Evolutionary conservation across 2,797 vertebrate genomes (phyloP).

Genomic region (Eptatretus atami): DNA sequence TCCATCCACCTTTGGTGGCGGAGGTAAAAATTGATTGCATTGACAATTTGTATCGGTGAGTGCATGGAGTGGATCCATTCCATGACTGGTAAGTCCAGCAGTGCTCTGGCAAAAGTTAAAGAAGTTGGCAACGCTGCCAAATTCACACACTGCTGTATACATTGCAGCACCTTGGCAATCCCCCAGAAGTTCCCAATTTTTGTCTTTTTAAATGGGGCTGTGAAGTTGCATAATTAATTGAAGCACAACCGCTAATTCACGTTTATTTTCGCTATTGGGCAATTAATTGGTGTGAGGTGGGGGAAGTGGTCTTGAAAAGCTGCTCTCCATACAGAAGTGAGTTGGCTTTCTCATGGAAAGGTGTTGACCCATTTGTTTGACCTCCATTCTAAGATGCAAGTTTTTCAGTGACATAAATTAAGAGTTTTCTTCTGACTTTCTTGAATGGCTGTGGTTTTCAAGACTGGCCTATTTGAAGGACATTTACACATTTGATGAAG

Average conservation of each 20-base stretch:
- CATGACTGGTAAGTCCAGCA: not conserved
- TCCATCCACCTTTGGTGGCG: too few relatives aligned
- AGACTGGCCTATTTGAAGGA: not conserved
- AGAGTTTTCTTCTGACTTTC: not conserved
- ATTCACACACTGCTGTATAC: not conserved
- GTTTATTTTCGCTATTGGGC: not conserved
- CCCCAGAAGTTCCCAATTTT: not conserved
- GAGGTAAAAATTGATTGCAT: not conserved
- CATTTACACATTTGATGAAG: not conserved
- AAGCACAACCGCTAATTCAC: not conserved
- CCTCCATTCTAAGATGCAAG: not conserved
- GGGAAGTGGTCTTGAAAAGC: too few relatives aligned
- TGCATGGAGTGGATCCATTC: not conserved
- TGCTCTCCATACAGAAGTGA: not conserved
- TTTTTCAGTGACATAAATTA: not conserved
- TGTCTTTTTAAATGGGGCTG: not conserved
- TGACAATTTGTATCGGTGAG: slow-evolving; percentile 2
- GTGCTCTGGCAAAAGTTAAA: not conserved
- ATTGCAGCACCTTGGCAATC: not conserved
- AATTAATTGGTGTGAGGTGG: not conserved
- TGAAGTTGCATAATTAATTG: too few relatives aligned
- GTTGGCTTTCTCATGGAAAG: not conserved
- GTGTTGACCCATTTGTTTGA: slow-evolving; percentile 1
- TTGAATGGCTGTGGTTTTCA: not conserved
- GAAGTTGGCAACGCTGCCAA: slow-evolving; percentile 3